phyloP scores from a whole-genome alignment of 2,888 invertebrate genomes.

The Baccha elongata region DNA sequence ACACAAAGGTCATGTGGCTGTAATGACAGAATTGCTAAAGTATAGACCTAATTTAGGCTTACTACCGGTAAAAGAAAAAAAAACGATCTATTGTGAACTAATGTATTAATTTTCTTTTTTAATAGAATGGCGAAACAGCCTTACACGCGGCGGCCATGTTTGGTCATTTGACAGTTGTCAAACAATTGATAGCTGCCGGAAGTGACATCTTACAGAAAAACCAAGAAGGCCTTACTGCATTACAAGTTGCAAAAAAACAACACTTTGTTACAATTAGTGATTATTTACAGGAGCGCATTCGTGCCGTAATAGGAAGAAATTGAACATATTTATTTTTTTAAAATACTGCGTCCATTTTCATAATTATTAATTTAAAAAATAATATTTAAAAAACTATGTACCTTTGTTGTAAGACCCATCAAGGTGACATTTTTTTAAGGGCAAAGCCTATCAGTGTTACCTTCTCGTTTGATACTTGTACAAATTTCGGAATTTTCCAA shows the following conservation, averaged over 20 bases:
- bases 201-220: slow-evolving; percentile 87
- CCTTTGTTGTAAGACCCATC: slow-evolving; percentile 61
- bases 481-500: slow-evolving; percentile 41
- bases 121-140: slow-evolving; percentile 95
- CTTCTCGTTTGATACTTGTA: slow-evolving; percentile 47
- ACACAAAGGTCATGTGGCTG: slow-evolving; percentile 95
- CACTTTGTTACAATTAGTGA: slow-evolving; percentile 81
- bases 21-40: slow-evolving; percentile 91
- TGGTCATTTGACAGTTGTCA: slow-evolving; percentile 91
- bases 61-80: slow-evolving; percentile 86
- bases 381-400: slow-evolving; percentile 54
- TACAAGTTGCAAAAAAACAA: slow-evolving; percentile 85
- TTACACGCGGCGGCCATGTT: slow-evolving; percentile 95
- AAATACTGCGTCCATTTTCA: slow-evolving; percentile 13
- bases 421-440: slow-evolving; percentile 16
- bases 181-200: slow-evolving; percentile 88
- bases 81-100: no score
- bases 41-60: slow-evolving; percentile 91
- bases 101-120: slow-evolving; percentile 65
- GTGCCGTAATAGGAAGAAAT: slow-evolving; percentile 50
- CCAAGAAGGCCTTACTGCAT: slow-evolving; percentile 87
- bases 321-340: background rate
- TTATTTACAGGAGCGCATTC: slow-evolving; percentile 80
- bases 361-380: background rate
- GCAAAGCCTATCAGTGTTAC: background rate